phyloP scores from a whole-genome alignment of 1,140 invertebrate genomes.

The Anadara kagoshimensis region DNA sequence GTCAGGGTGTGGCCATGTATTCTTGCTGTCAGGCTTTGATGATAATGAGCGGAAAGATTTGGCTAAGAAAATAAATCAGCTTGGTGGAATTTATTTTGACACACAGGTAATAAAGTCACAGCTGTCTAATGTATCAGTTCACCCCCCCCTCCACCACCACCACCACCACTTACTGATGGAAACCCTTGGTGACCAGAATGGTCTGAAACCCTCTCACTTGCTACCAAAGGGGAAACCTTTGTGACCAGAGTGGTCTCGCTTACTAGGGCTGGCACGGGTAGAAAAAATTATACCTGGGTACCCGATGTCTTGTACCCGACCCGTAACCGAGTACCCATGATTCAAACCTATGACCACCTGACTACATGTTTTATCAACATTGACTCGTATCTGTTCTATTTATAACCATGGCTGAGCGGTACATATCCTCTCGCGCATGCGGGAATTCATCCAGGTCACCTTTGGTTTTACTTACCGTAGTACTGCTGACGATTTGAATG shows the following conservation, averaged over 20 bases:
- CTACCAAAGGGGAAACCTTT: neutral
- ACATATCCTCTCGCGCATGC: too few species aligned
- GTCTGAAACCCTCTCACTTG: neutral
- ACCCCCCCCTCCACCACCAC: neutral
- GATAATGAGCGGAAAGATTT: conserved; percentile 36
- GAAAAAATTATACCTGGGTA: too few species aligned
- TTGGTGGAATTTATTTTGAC: conserved; percentile 46
- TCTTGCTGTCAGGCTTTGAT: conserved; percentile 48
- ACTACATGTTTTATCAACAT: too few species aligned
- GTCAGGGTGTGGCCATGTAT: neutral
- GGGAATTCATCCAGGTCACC: too few species aligned
- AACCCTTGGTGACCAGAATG: neutral
- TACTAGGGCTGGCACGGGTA: too few species aligned
- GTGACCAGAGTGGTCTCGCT: neutral
- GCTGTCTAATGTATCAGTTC: neutral
- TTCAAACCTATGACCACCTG: too few species aligned
- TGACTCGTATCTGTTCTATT: too few species aligned
- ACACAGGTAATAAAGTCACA: conserved; percentile 31
- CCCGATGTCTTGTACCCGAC: too few species aligned
- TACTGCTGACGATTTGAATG: too few species aligned
- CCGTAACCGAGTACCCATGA: too few species aligned
- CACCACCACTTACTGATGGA: neutral
- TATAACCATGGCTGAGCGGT: too few species aligned
- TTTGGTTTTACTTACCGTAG: too few species aligned
- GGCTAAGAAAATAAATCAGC: conserved; percentile 24